These are phyloP conservation scores for Passer montanus DNA, from an alignment of 2,113 vertebrate species.

Conservation along the genomic window DNA sequence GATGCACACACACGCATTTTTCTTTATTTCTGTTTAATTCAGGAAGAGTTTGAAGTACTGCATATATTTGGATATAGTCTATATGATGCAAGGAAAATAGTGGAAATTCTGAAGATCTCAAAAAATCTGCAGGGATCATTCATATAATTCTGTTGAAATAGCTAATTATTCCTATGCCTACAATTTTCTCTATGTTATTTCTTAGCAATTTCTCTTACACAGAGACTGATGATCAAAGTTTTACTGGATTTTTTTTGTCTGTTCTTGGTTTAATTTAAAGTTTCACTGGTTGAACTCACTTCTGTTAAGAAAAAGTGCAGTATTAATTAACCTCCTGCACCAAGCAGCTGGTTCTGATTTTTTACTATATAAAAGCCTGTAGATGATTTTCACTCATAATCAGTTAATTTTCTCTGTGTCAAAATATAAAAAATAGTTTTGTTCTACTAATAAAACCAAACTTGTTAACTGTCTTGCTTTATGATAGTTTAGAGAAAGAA, in stretches of 20 bases:
- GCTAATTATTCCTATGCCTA: background rate
- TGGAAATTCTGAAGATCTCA: background rate
- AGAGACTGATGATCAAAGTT: background rate
- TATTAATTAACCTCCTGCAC: conserved; percentile 35
- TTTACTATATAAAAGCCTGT: background rate
- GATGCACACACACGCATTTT: no score
- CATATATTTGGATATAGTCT: background rate
- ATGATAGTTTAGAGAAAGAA: background rate
- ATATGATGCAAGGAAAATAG: background rate
- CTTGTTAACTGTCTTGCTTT: conserved; percentile 36
- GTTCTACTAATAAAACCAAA: background rate
- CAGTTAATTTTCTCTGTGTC: conserved; percentile 41
- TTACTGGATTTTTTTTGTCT: background rate
- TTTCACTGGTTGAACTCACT: background rate
- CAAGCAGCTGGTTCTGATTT: conserved; percentile 42
- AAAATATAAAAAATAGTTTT: conserved; percentile 11
- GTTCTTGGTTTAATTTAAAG: background rate
- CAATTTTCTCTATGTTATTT: background rate
- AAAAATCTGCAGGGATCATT: background rate
- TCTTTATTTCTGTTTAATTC: background rate
- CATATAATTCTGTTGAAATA: background rate
- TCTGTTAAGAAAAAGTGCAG: background rate
- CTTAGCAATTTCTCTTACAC: background rate
- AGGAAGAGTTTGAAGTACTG: background rate
- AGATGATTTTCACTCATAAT: conserved; percentile 45